Evolutionary conservation across 2,797 vertebrate genomes (phyloP), one percentile per base, ranked within the genome.

Genomic region (Synanceia verrucosa): DNA sequence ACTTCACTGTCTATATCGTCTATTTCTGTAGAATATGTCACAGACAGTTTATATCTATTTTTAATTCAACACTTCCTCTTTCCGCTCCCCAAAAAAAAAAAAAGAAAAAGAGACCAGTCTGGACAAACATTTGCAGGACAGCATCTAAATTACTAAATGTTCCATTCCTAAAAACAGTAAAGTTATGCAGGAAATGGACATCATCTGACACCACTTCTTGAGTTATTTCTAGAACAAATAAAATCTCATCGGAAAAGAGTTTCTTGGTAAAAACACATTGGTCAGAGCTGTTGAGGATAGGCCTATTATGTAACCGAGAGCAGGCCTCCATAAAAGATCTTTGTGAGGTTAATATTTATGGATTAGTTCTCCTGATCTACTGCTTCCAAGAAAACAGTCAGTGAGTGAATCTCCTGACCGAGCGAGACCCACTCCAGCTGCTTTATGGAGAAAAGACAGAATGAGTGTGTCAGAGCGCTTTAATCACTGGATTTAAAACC

Each of bases 351-450:
- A 64, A 79, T 71, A 79, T 78, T 67, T 48, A 23, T 44, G 21
- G 14, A 75, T 50, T 59, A 75, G 39, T 68, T 70, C 65, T 48
- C 26, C 76, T 61, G 47, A 76, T 72, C 56, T 60, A 47, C 36
- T 4, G 28, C 68, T 91, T 85, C 77, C 56, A 48, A 80, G 83
- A 86, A 88, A 86, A 78, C 43, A 11, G 44, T 19, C 36, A 12
- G 44, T 13, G 41, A 65, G 29, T 44, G 34, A 82, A 79, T 86
- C 79, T 85, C 67, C 68, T 73, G 73, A 78, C 64, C 19, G 26
- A 65, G 57, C n/a, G n/a, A 70, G 59, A 85, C 61, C 68, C 53
- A 55, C 4, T 67, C 65, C 71, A 86, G 83, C 84, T 86, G 84
- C 68, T 85, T 72, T 86, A 73, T 62, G 53, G 56, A 66, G 82